A percentile compares a stretch with the other conserved stretches of the same genome.
Evolutionary conservation across 2,113 vertebrate species (phyloP).

Genomic region (Dipodomys merriami): DNA sequence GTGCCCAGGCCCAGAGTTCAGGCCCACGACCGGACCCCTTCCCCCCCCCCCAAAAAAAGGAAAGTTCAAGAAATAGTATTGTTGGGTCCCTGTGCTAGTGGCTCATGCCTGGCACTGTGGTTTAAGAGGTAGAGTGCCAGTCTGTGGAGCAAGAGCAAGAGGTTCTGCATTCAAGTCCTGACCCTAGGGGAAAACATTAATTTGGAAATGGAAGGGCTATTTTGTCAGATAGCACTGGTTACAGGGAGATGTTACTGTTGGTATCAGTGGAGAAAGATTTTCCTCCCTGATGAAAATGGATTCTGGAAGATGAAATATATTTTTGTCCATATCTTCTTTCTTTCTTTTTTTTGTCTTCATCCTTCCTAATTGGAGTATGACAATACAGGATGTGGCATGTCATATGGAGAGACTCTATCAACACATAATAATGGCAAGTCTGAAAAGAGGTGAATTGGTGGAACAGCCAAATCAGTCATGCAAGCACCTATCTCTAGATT

Average conservation of each 20-base stretch:
- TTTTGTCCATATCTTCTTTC: not conserved
- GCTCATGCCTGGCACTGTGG: no score
- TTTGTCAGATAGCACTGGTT: constrained; percentile 11
- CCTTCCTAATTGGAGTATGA: not conserved
- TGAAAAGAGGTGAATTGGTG: not conserved
- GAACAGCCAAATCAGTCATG: not conserved
- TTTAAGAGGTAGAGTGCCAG: no score
- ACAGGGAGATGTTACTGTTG: constrained; percentile 23
- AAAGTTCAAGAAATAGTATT: no score
- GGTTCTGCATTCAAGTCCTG: no score
- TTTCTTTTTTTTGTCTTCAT: not conserved
- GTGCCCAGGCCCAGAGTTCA: no score
- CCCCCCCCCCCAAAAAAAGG: no score
- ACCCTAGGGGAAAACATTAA: no score
- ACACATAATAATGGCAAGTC: not conserved
- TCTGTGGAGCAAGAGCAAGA: no score
- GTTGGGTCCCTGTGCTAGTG: no score
- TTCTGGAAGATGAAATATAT: not conserved
- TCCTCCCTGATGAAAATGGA: constrained; percentile 8
- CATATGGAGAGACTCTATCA: not conserved
- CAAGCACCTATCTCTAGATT: not conserved
- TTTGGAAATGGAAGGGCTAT: not conserved
- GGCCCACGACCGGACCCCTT: no score
- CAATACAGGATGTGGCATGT: not conserved
- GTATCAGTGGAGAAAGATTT: constrained; percentile 20